Percentiles rank a stretch among this genome's conserved stretches.
Conservation (phyloP, 2,888 invertebrate species). For the Pollenia griseotomentosa region DNA sequence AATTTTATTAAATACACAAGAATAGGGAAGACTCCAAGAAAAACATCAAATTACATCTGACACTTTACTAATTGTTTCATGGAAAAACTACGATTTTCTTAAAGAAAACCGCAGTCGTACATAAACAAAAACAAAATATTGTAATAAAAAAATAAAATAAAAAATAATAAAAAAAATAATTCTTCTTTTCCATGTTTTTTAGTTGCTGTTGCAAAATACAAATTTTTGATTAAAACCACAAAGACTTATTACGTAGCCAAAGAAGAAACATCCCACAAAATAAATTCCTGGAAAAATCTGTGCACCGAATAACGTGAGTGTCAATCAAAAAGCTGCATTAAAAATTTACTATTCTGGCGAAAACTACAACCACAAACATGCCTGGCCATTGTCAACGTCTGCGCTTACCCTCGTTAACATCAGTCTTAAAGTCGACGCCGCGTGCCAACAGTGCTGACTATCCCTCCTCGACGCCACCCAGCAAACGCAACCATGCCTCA, state of each 20-base stretch:
- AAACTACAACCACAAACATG: slow-evolving; percentile 53
- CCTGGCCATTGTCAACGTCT: slow-evolving; percentile 78
- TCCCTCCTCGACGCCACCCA: slow-evolving; percentile 52
- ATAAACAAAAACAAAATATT: too few species aligned
- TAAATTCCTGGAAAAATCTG: neutral
- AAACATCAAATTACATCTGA: too few species aligned
- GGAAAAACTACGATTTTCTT: too few species aligned
- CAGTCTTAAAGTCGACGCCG: slow-evolving; percentile 74
- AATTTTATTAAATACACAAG: too few species aligned
- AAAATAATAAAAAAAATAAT: slow-evolving; percentile 1
- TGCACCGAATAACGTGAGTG: neutral
- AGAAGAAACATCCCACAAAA: neutral
- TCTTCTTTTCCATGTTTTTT: slow-evolving; percentile 6
- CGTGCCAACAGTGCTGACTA: slow-evolving; percentile 73
- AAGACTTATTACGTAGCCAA: neutral
- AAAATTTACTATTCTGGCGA: neutral
- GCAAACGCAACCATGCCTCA: slow-evolving; percentile 31
- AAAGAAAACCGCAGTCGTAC: too few species aligned
- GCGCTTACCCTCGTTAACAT: slow-evolving; percentile 79
- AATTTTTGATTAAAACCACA: slow-evolving; percentile 23
- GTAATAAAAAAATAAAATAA: neutral
- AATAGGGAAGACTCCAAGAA: too few species aligned
- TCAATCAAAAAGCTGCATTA: slow-evolving; percentile 16
- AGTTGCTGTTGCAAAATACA: slow-evolving; percentile 25
- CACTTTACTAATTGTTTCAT: too few species aligned